These are phyloP conservation scores for Metalampra italica DNA, from an alignment of 2,888 invertebrate species.

Conservation along the genomic window DNA sequence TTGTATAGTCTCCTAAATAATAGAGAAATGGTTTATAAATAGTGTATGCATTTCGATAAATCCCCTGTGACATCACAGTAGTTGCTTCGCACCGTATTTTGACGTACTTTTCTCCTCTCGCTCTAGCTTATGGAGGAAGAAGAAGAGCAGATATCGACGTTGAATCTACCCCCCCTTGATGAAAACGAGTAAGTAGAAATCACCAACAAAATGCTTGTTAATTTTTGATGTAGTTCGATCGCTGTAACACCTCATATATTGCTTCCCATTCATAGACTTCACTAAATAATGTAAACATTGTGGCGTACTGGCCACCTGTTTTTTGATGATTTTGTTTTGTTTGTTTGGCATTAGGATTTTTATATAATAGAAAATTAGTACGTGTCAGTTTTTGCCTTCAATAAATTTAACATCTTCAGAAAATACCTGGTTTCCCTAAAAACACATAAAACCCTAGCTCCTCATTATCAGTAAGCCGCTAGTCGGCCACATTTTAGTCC, in stretches of 20 bases:
- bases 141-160: slow-evolving; percentile 50
- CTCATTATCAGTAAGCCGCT: too few relatives aligned
- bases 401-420: too few relatives aligned
- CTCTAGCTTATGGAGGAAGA: slow-evolving; percentile 66
- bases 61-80: slow-evolving; percentile 41
- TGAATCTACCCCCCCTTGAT: slow-evolving; percentile 62
- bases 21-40: background rate
- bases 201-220: background rate
- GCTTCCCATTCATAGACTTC: background rate
- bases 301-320: too few relatives aligned
- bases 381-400: too few relatives aligned
- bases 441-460: too few relatives aligned
- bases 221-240: background rate
- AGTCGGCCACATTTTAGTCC: too few relatives aligned
- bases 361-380: too few relatives aligned
- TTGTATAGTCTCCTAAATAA: too few relatives aligned
- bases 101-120: slow-evolving; percentile 55
- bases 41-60: slow-evolving; percentile 20
- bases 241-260: background rate
- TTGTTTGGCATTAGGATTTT: too few relatives aligned
- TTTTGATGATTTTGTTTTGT: too few relatives aligned
- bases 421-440: too few relatives aligned
- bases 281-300: too few relatives aligned
- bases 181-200: slow-evolving; percentile 55
- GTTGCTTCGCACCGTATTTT: slow-evolving; percentile 73